Conservation (phyloP, 30 jellyfish, hydroid and myxozoan species). For the Cassiopea xamachana region DNA sequence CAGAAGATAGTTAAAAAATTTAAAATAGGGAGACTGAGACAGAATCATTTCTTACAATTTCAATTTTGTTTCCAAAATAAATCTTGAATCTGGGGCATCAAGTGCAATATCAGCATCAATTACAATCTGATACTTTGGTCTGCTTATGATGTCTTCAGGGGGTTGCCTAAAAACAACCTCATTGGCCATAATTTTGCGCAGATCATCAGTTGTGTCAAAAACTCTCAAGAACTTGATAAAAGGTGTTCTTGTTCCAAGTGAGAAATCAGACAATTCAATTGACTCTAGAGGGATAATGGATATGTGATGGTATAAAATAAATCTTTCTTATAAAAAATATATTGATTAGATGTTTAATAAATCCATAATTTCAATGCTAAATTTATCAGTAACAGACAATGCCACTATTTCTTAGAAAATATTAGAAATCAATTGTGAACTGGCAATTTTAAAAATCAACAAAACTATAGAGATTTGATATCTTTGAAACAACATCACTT, state of each 20-base stretch:
- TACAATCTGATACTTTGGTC: slow-evolving; percentile 94
- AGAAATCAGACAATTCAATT: slow-evolving; percentile 87
- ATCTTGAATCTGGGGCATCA: slow-evolving; percentile 96
- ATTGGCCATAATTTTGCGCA: slow-evolving; percentile 91
- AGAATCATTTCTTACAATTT: slow-evolving; percentile 27
- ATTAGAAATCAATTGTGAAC: too few species aligned
- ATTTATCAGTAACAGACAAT: too few species aligned
- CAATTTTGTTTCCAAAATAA: slow-evolving; percentile 75
- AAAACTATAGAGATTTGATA: too few species aligned
- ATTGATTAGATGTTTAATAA: too few species aligned
- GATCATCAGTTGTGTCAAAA: slow-evolving; percentile 90
- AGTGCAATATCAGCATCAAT: slow-evolving; percentile 96
- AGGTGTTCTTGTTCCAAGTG: slow-evolving; percentile 97
- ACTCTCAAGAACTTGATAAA: slow-evolving; percentile 82
- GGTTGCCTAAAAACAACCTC: slow-evolving; percentile 94
- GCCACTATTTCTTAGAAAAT: too few species aligned
- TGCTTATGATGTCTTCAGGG: slow-evolving; percentile 79
- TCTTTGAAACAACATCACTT: too few species aligned
- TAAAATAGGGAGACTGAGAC: neutral
- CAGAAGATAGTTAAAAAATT: neutral
- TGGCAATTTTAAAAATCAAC: too few species aligned
- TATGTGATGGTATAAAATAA: neutral
- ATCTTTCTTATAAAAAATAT: too few species aligned
- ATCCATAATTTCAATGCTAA: too few species aligned
- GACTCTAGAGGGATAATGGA: slow-evolving; percentile 56